Evolutionary conservation across 2,888 invertebrate genomes (phyloP).

Genomic region (Oscheius onirici): DNA sequence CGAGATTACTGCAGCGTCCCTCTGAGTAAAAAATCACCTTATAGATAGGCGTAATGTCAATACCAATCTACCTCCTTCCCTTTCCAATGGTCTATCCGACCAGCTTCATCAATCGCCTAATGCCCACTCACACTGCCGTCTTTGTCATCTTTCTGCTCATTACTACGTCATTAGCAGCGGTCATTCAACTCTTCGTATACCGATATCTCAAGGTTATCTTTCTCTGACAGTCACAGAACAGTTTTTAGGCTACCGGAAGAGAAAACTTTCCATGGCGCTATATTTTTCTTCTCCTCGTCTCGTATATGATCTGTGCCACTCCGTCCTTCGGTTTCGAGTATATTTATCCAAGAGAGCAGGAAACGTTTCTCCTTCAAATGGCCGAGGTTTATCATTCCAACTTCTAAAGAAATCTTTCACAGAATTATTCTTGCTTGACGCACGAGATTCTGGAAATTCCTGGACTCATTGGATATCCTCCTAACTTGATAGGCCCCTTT

Average conservation of each 20-base stretch:
- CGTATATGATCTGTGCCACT: constrained; percentile 7
- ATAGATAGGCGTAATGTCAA: neutral
- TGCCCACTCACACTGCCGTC: constrained; percentile 9
- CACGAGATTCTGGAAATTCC: neutral
- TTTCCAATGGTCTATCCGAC: constrained; percentile 14
- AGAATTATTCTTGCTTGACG: constrained; percentile 2
- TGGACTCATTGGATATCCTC: neutral
- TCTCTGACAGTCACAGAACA: too few species aligned
- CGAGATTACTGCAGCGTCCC: too few species aligned
- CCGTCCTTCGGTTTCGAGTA: neutral
- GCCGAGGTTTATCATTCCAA: neutral
- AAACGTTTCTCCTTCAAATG: neutral
- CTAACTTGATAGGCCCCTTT: constrained; percentile 1
- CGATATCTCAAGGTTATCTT: neutral
- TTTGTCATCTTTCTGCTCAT: neutral
- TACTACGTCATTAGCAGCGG: neutral
- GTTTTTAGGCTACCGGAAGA: constrained; percentile 4
- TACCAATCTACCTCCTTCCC: constrained; percentile 1
- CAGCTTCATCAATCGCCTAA: neutral
- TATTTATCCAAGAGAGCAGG: neutral
- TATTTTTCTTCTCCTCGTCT: neutral
- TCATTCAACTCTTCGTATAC: constrained; percentile 11
- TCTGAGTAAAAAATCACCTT: too few species aligned
- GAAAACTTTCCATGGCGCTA: neutral
- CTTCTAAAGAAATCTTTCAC: neutral